Conservation (phyloP, 2,888 invertebrate genomes). For the Agrenia bidenticulata region DNA sequence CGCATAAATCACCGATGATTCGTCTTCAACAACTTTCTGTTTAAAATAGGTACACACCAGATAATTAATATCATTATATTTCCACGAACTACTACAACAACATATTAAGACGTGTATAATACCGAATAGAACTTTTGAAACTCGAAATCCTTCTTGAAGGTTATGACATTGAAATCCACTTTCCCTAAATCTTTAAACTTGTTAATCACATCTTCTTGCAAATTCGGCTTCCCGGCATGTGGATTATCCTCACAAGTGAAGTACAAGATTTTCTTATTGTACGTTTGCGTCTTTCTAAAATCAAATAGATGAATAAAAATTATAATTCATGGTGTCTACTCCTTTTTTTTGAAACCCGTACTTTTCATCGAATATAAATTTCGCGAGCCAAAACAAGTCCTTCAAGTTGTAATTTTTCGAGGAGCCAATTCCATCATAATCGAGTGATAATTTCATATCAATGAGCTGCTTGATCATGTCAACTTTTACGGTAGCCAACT, state of each 20-base stretch:
- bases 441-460: slow-evolving; percentile 30
- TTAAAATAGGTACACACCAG: too few relatives aligned
- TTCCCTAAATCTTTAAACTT: slow-evolving; percentile 49
- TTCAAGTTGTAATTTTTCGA: slow-evolving; percentile 37
- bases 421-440: slow-evolving; percentile 45
- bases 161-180: slow-evolving; percentile 42
- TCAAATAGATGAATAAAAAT: slow-evolving; percentile 4
- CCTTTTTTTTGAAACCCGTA: background rate
- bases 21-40: slow-evolving; percentile 35
- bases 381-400: slow-evolving; percentile 47
- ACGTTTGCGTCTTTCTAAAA: slow-evolving; percentile 40
- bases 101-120: background rate
- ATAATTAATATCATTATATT: background rate
- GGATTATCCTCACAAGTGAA: slow-evolving; percentile 48
- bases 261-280: slow-evolving; percentile 43
- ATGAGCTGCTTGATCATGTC: slow-evolving; percentile 42
- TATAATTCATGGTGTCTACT: background rate
- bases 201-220: slow-evolving; percentile 33
- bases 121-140: slow-evolving; percentile 36
- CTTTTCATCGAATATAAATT: slow-evolving; percentile 39
- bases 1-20: slow-evolving; percentile 22
- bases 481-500: slow-evolving; percentile 39
- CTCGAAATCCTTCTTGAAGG: slow-evolving; percentile 43
- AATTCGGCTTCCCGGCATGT: slow-evolving; percentile 30
- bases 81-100: background rate